phyloP scores from a whole-genome alignment of 2,113 vertebrate genomes.

The Eupsittula cactorum region DNA sequence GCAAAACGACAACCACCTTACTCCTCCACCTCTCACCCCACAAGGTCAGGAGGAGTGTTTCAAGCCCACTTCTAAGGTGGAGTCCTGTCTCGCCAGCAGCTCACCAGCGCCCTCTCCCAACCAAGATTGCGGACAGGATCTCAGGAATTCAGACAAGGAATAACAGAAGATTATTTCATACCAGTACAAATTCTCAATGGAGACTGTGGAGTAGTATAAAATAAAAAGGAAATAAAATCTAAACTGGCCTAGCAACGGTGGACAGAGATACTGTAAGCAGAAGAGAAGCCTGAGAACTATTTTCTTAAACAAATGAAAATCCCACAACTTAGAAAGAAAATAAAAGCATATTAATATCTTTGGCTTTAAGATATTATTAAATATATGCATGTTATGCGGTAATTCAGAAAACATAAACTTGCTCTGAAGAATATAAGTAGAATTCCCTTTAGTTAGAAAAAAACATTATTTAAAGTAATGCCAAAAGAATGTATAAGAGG shows the following conservation, averaged over 20 bases:
- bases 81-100: not conserved
- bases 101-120: constrained; percentile 4
- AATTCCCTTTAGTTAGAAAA: constrained; percentile 28
- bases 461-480: not conserved
- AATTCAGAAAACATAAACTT: not conserved
- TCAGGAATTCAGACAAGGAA: constrained; percentile 30
- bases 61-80: not conserved
- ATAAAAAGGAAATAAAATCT: not conserved
- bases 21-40: not conserved
- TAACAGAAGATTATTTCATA: not conserved
- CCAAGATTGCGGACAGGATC: not conserved
- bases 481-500: not conserved
- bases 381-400: constrained; percentile 25
- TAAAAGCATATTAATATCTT: constrained; percentile 22
- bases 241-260: not conserved
- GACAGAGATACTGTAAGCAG: not conserved
- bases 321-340: not conserved
- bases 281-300: not conserved
- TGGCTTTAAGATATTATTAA: constrained; percentile 19
- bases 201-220: not conserved
- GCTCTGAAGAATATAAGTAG: not conserved
- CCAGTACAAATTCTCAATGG: not conserved
- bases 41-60: not conserved
- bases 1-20: not conserved
- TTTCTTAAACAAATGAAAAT: constrained; percentile 4